phyloP scores from a whole-genome alignment of 2,113 vertebrate genomes.

The Syrmaticus mikado region DNA sequence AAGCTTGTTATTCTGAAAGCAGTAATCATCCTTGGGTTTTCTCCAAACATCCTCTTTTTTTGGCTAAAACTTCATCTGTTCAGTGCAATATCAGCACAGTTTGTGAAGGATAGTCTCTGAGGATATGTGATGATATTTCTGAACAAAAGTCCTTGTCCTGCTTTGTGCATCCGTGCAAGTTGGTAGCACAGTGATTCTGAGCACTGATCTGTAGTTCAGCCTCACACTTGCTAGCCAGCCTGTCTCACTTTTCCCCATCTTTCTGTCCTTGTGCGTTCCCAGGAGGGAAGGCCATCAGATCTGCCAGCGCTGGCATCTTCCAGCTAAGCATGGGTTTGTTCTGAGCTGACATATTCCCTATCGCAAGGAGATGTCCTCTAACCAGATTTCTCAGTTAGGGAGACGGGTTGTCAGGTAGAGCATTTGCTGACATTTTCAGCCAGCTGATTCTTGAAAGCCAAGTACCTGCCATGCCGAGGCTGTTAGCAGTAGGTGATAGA shows the following conservation, averaged over 20 bases:
- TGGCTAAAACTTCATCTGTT: background rate
- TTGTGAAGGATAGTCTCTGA: background rate
- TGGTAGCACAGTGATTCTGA: background rate
- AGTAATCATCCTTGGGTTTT: slow-evolving; percentile 3
- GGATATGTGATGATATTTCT: background rate
- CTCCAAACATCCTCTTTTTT: background rate
- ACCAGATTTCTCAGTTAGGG: background rate
- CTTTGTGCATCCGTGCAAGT: background rate
- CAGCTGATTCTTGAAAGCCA: slow-evolving; percentile 37
- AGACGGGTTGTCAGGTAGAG: slow-evolving; percentile 19
- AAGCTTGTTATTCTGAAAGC: background rate
- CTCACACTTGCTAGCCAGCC: rapidly evolving
- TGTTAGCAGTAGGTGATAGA: slow-evolving; percentile 13
- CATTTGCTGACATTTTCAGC: slow-evolving; percentile 12
- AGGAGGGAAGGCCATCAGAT: background rate
- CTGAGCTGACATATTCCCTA: background rate
- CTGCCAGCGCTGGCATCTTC: rapidly evolving
- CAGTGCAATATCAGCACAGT: background rate
- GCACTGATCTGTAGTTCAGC: rapidly evolving
- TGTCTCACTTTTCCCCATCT: background rate
- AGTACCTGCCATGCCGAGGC: slow-evolving; percentile 22
- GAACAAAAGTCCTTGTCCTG: background rate
- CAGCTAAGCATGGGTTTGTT: background rate
- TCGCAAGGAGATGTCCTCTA: background rate
- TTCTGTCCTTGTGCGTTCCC: background rate